Evolutionary conservation across 1,140 invertebrate species (phyloP), one percentile per base, ranked within the genome.

Genomic region (Geopemphigus sp.): DNA sequence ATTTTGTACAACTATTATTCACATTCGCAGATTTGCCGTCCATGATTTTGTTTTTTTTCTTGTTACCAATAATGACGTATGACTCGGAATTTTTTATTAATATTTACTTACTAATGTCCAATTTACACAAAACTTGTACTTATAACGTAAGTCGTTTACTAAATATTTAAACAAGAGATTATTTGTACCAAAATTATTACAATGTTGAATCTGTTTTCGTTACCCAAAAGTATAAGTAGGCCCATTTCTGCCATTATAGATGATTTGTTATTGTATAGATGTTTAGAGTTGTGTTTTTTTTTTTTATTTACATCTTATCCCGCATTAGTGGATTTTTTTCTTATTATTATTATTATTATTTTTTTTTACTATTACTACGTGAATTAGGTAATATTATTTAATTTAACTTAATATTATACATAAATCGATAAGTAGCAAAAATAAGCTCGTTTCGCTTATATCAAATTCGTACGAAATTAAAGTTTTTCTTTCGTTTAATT

Each of bases 201-300:
- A 17, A 63, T 78, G 17, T 78, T 76, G 11, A 50, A 78, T 29
- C 15, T 50, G n/a, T 74, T 78, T 39, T 78, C 63, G 57, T 78
- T 78, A 47, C 39, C 45, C 45, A 32, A 47, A 78, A 78, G 56
- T 76, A 19, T 57, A 76, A 50, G 15, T 78, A 78, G 74, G 57
- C 57, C 57, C 32, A 78, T 78, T 78, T 78, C 74, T 78, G 74
- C 56, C 74, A 63, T 78, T 63, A 59, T 78, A 78, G 57, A 78
- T 78, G 57, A 78, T 39, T 78, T 78, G 74, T 78, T 76, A 56
- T 76, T 78, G 74, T 78, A 78, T 78, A 78, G 74, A 63, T 78
- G 74, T 78, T 78, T 63, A 78, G 74, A 63, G 32, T 78, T 78
- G 74, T 78, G 73, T 76, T 76, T 50, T 50, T 50, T 50, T 50